Base-by-base conservation (phyloP, 1,140 invertebrate genomes). In the Ectropis grisescens region DNA sequence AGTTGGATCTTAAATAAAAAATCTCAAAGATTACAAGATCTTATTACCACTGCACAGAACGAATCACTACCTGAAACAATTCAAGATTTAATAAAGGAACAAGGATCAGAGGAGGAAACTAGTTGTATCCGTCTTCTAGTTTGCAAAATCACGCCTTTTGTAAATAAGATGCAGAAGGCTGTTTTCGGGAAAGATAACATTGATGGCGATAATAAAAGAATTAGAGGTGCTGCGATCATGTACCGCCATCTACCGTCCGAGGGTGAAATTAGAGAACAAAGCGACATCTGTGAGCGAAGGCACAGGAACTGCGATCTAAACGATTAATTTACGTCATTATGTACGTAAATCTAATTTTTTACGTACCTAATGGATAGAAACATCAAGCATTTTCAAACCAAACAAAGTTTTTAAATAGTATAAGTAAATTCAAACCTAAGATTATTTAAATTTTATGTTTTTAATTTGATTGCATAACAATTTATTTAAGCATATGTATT, bases 131-230 rank as follows among this genome's bases (percentile, higher is more conserved):
- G 89, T 64, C 70, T 93, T 9, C 60, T 94, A 7, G 68, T 93
- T 34, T 94, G 93, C 58, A 93, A 93, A 75, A 85, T 86, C 26
- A 85, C 88, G 1, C 91, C 91, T 1, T 86, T 93, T 23, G 86
- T 94, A 41, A 85, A 81, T 68, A 88, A 88, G 32, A 91, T 91
- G 82, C 92, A 94, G 64, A 83, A 84, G 15, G 85, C 88, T 1
- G 60, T 91, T 1, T 79, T 82, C 44, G 68, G 68, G 14, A 66
- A 70, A 13, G 41, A 74, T 11, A 38, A 49, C 13, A 39, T 11
- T 3, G 50, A 37, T n/a, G 19, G 48, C 9, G 47, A 48, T 14
- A 11, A 28, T 32, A 47, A 39, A 24, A 33, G 51, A 19, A 19
- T 33, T 13, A 33, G 50, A 35, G 72, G 68, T 13, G 81, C 71